phyloP scores from a whole-genome alignment of 2,113 vertebrate genomes.

The Lucifuga dentata region DNA sequence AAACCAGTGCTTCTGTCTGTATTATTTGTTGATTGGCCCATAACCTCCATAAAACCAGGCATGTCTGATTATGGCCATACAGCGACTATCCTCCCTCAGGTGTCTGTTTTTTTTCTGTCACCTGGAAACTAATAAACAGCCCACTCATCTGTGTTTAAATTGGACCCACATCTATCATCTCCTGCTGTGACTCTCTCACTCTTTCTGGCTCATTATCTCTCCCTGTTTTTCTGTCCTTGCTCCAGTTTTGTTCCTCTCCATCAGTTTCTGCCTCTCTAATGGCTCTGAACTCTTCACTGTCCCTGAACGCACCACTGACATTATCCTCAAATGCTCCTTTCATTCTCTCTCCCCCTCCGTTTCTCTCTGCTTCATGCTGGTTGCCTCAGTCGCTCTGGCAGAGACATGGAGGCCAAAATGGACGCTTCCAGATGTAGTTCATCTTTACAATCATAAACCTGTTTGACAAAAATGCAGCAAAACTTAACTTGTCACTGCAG shows the following conservation, averaged over 20 bases:
- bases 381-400: too few relatives aligned
- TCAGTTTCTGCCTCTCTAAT: background rate
- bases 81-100: slow-evolving; percentile 46
- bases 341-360: too few relatives aligned
- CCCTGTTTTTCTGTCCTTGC: background rate
- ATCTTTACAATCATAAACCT: too few relatives aligned
- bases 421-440: too few relatives aligned
- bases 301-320: background rate
- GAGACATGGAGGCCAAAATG: too few relatives aligned
- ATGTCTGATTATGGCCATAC: background rate
- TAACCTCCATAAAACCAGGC: slow-evolving; percentile 12
- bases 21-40: slow-evolving; percentile 1
- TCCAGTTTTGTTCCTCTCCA: background rate
- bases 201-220: background rate
- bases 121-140: slow-evolving; percentile 56
- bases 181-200: background rate
- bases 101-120: slow-evolving; percentile 36
- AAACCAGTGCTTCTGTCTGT: background rate
- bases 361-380: background rate
- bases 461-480: too few relatives aligned
- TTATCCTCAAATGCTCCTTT: background rate
- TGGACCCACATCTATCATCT: background rate
- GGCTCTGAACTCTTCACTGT: background rate
- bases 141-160: background rate
- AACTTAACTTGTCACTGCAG: too few relatives aligned